A percentile compares a stretch with the other conserved stretches of the same genome.
Evolutionary conservation across 2,797 vertebrate species (phyloP).

Genomic region (Enteromius paludinosus): DNA sequence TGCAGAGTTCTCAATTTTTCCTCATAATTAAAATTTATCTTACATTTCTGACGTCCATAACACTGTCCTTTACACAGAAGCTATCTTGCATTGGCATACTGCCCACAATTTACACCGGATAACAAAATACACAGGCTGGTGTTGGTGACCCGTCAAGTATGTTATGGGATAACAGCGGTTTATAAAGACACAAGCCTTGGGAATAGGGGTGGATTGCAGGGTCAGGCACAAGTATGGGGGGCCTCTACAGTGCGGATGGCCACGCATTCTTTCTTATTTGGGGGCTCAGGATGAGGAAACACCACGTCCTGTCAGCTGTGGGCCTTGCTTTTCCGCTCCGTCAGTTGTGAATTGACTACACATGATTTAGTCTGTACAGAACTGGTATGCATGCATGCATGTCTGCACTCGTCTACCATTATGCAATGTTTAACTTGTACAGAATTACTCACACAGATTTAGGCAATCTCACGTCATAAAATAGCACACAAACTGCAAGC

Average conservation of each 20-base stretch:
- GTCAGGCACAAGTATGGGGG: conserved; percentile 9
- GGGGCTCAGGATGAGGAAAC: conserved; percentile 73
- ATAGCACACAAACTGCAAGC: neutral
- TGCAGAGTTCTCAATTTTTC: too few species aligned
- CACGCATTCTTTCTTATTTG: conserved; percentile 71
- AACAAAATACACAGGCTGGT: neutral
- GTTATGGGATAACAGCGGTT: conserved; percentile 14
- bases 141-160: conserved; percentile 4
- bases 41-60: too few species aligned
- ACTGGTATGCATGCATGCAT: conserved; percentile 3
- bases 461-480: neutral
- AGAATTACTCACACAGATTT: neutral
- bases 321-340: conserved; percentile 52
- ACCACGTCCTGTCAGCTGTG: conserved; percentile 74
- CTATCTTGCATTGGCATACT: neutral
- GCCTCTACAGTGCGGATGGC: conserved; percentile 24
- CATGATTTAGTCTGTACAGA: conserved; percentile 48
- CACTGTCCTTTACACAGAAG: neutral
- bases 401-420: conserved; percentile 29
- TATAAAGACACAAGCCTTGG: neutral
- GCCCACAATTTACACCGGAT: neutral
- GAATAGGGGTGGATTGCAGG: conserved; percentile 5
- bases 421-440: neutral
- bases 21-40: too few species aligned
- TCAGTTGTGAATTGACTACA: conserved; percentile 55